These are phyloP conservation scores for Loriculus beryllinus DNA, from an alignment of 2,797 vertebrate genomes.

Conservation along the genomic window DNA sequence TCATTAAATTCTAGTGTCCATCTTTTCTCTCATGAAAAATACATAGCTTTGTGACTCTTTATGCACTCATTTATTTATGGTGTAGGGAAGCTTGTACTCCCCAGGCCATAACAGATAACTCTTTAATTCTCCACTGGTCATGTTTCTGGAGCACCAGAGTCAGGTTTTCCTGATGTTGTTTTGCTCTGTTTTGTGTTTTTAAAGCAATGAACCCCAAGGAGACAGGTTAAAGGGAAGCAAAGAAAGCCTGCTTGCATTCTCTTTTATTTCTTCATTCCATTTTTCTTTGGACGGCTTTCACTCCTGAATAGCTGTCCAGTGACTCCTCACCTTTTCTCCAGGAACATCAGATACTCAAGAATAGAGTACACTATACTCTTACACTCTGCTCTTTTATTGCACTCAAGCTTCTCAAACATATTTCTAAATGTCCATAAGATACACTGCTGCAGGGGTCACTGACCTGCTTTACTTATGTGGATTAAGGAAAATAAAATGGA, in stretches of 20 bases:
- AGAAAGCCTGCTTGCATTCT: neutral
- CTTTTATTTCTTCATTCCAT: neutral
- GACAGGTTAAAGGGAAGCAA: neutral
- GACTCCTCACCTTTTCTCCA: neutral
- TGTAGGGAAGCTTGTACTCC: neutral
- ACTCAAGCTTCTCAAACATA: neutral
- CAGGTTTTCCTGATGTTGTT: neutral
- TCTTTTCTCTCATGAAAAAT: conserved; percentile 41
- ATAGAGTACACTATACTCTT: neutral
- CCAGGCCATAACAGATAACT: neutral
- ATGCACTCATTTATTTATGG: conserved; percentile 20
- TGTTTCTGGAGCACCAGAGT: neutral
- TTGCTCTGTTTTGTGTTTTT: neutral
- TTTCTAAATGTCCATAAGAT: neutral
- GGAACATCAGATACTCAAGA: neutral
- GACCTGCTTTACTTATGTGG: neutral
- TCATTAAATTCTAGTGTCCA: neutral
- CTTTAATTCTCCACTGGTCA: neutral
- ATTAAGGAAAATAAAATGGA: neutral
- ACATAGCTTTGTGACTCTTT: neutral
- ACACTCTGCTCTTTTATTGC: neutral
- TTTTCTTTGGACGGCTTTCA: neutral
- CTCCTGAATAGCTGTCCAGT: neutral
- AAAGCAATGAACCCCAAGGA: neutral
- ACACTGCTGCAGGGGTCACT: neutral